phyloP scores from a whole-genome alignment of 92 coral and sea anemone species.

The Isaurus tuberculatus region DNA sequence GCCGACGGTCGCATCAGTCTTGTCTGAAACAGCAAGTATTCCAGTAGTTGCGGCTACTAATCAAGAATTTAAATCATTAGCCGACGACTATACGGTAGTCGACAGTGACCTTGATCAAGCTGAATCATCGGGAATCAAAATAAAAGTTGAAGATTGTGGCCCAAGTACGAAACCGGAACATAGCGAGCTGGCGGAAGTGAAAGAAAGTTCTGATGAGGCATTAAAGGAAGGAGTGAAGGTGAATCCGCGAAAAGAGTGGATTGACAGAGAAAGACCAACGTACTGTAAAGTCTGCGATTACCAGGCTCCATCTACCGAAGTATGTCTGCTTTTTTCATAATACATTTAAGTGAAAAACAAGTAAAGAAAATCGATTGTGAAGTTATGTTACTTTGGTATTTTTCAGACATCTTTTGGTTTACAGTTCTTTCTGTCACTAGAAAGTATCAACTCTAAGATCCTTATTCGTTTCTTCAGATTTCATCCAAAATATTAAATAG shows the following conservation, averaged over 20 bases:
- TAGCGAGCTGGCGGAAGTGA: neutral
- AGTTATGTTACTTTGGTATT: neutral
- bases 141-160: neutral
- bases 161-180: neutral
- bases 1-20: neutral
- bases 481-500: no score
- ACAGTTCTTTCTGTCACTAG: no score
- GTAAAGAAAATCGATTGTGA: no score
- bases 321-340: neutral
- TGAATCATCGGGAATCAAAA: slow-evolving; percentile 40
- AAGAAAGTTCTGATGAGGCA: slow-evolving; percentile 17
- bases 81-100: no score
- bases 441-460: no score
- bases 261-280: slow-evolving; percentile 67
- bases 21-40: neutral
- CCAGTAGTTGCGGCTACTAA: neutral
- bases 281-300: slow-evolving; percentile 91
- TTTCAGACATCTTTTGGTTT: no score
- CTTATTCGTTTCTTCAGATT: no score
- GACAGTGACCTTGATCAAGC: slow-evolving; percentile 51
- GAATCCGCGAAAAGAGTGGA: slow-evolving; percentile 81
- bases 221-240: slow-evolving; percentile 35
- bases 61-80: neutral
- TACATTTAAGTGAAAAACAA: neutral
- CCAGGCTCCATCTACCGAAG: slow-evolving; percentile 75